Evolutionary conservation across 1,140 invertebrate species (phyloP), one percentile per base, ranked within the genome.

Genomic region (Dermatophagoides farinae): DNA sequence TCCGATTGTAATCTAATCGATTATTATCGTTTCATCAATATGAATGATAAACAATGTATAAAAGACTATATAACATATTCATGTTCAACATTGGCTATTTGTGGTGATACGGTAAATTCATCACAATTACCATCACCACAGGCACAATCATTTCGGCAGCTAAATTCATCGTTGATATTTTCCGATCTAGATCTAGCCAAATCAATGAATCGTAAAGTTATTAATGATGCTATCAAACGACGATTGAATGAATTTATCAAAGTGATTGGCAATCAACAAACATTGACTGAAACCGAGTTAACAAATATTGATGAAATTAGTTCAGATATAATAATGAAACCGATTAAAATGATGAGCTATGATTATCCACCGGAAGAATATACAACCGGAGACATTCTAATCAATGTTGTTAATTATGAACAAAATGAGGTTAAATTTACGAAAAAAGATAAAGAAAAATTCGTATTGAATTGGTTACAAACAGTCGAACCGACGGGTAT

Each of bases 381-480:
- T 22, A 23, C 14, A 23, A 38, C 16, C 12, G 53, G 53, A 2
- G 53, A 55, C 25, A 55, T 55, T 4, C 25, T 55, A 14, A 55
- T 55, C 25, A 14, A 55, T 55, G 53, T 55, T 12, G 38, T 55
- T 18, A 23, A 55, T 0, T 78, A 80, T 9, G 85, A 88, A 64
- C 78, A 88, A 66, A 82, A 85, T 63, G 84, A 86, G 6, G 73
- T 88, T 1, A 31, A 31, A 31, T 31, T 31, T 31, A 84, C 84
- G 14, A 87, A 86, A 70, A 88, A 88, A 71, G 84, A 88, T 65
- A 70, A 86, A 20, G 88, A 89, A 70, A 88, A 88, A 82, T 87
- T 88, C 82, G 88, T 89, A 46, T 88, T 89, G 72, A 87, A 88
- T 67, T 88, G 86, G 86, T 75, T 89, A 0, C 85, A 88, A 68